Evolutionary conservation across 1,140 invertebrate species (phyloP).

Genomic region (Penaeus vannamei): DNA sequence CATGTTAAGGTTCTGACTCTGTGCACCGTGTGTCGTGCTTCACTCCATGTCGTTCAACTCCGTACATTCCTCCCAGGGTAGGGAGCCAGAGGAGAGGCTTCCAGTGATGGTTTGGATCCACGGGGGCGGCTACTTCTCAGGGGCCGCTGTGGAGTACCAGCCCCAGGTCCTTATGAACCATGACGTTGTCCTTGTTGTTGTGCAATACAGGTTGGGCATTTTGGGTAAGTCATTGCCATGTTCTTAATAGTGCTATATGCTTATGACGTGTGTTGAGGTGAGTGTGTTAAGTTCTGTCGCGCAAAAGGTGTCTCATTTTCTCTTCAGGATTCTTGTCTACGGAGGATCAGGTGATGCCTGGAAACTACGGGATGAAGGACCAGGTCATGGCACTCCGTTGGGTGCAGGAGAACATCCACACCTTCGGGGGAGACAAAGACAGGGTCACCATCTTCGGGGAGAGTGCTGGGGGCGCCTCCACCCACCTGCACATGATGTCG

Average conservation of each 20-base stretch:
- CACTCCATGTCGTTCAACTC: no score
- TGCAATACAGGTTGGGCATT: constrained; percentile 36
- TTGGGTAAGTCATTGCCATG: constrained; percentile 9
- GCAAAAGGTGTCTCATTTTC: neutral
- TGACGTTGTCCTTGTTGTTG: constrained; percentile 17
- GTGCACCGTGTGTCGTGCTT: no score
- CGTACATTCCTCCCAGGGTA: neutral
- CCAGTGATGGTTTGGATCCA: constrained; percentile 44
- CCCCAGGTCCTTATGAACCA: neutral
- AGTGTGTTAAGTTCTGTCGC: neutral
- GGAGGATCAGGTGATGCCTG: constrained; percentile 29
- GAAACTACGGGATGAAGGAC: constrained; percentile 27
- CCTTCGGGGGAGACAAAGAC: neutral
- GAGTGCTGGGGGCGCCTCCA: constrained; percentile 5
- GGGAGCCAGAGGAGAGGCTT: neutral
- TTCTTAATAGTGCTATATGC: neutral
- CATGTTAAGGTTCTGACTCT: no score
- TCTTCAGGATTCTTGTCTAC: constrained; percentile 33
- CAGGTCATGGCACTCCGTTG: constrained; percentile 17
- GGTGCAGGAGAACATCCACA: constrained; percentile 5
- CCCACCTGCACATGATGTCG: constrained; percentile 14
- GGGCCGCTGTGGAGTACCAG: neutral
- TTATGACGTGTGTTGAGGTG: no score
- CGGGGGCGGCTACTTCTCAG: constrained; percentile 35
- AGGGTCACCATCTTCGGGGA: neutral